Evolutionary conservation across 2,888 invertebrate species (phyloP).

Genomic region (Bembecia ichneumoniformis): DNA sequence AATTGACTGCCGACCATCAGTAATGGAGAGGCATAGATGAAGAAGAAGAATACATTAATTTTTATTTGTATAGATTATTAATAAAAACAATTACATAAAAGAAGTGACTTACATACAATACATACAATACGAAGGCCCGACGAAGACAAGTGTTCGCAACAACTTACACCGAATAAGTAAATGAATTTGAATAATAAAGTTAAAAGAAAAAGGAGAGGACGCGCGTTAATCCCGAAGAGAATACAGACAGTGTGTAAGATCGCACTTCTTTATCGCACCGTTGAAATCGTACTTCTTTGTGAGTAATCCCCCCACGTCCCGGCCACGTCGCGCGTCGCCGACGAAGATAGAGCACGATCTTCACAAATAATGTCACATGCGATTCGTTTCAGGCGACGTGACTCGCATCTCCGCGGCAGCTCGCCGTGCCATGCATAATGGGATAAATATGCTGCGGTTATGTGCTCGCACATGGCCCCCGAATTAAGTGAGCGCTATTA

Average conservation of each 20-base stretch:
- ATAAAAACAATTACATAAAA: too few relatives aligned
- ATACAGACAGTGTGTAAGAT: slow-evolving; percentile 54
- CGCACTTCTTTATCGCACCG: slow-evolving; percentile 67
- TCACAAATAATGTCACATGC: slow-evolving; percentile 74
- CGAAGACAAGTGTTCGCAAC: too few relatives aligned
- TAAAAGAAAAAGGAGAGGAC: slow-evolving; percentile 41
- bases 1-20: too few relatives aligned
- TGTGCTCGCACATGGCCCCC: slow-evolving; percentile 67
- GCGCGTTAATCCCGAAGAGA: slow-evolving; percentile 60
- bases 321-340: slow-evolving; percentile 67
- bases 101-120: too few relatives aligned
- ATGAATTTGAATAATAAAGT: slow-evolving; percentile 9
- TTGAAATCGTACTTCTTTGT: slow-evolving; percentile 71
- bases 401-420: slow-evolving; percentile 64
- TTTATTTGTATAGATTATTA: too few relatives aligned
- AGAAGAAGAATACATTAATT: too few relatives aligned
- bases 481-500: slow-evolving; percentile 66
- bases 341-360: slow-evolving; percentile 74
- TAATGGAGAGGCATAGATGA: too few relatives aligned
- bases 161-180: too few relatives aligned
- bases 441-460: slow-evolving; percentile 70
- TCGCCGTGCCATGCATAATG: slow-evolving; percentile 67
- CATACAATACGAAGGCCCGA: too few relatives aligned
- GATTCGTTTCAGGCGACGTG: slow-evolving; percentile 71
- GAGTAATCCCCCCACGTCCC: slow-evolving; percentile 71